Conservation (phyloP, 2,888 invertebrate species). For the Drosophila pseudotakahashii region DNA sequence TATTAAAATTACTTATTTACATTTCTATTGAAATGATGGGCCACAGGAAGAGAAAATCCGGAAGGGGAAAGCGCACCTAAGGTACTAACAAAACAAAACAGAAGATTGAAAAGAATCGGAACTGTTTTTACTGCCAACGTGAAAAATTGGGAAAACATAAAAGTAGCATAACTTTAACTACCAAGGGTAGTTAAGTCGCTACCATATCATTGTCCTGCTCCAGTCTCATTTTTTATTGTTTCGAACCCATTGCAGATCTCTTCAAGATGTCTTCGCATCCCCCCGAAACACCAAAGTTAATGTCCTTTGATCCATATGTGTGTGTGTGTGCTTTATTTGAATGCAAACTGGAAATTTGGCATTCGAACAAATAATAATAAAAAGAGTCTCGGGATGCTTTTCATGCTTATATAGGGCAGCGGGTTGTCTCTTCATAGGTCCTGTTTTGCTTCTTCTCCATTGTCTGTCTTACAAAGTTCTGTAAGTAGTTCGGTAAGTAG, state of each 20-base stretch:
- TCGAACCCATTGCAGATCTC: conserved; percentile 27
- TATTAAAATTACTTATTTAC: conserved; percentile 81
- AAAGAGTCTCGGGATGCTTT: conserved; percentile 32
- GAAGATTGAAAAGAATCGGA: conserved; percentile 18
- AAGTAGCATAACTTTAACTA: conserved; percentile 53
- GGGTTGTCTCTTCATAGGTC: conserved; percentile 18
- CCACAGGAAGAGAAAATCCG: background rate
- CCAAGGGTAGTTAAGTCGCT: conserved; percentile 41
- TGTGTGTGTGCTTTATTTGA: conserved; percentile 63
- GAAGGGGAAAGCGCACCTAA: conserved; percentile 24
- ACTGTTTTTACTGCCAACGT: conserved; percentile 49
- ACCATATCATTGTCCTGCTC: conserved; percentile 34
- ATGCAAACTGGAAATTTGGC: conserved; percentile 68
- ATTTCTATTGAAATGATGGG: conserved; percentile 80
- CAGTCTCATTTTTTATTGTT: conserved; percentile 26
- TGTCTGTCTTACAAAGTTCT: conserved; percentile 47
- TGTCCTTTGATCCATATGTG: conserved; percentile 61
- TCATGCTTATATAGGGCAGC: conserved; percentile 46
- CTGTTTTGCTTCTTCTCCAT: conserved; percentile 1
- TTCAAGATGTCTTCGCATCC: conserved; percentile 17
- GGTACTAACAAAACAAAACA: conserved; percentile 36
- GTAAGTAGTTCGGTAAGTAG: conserved; percentile 42
- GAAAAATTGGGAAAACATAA: conserved; percentile 73
- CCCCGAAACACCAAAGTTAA: conserved; percentile 60
- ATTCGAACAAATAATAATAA: conserved; percentile 52